Percentiles rank a stretch among this genome's conserved stretches.
Conservation (phyloP, 2,888 invertebrate species). For the Hyppa rectilinea region DNA sequence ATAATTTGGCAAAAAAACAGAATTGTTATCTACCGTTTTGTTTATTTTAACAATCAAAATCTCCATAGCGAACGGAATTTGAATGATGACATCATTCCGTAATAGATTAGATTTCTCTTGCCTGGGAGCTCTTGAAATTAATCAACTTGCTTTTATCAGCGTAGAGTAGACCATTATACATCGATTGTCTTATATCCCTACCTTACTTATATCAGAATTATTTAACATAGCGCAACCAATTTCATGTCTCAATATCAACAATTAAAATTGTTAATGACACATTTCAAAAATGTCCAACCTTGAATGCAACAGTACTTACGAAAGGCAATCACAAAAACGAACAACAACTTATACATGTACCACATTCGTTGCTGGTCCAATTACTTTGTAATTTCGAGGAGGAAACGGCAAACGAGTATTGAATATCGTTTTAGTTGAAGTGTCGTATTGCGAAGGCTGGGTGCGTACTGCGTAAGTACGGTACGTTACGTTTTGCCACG, state of each 20-base stretch:
- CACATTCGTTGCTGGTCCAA: conserved; percentile 63
- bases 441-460: conserved; percentile 62
- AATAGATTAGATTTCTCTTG: conserved; percentile 41
- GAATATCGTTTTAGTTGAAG: conserved; percentile 62
- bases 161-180: conserved; percentile 1
- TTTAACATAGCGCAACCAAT: conserved; percentile 26
- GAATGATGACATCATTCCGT: conserved; percentile 70
- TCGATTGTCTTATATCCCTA: conserved; percentile 16
- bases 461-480: conserved; percentile 61
- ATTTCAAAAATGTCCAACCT: conserved; percentile 55
- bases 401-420: conserved; percentile 65
- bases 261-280: conserved; percentile 63
- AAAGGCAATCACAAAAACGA: conserved; percentile 51
- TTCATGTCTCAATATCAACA: conserved; percentile 51
- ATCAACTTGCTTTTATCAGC: conserved; percentile 24
- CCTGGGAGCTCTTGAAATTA: conserved; percentile 38
- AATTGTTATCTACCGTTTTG: conserved; percentile 13
- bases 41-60: conserved; percentile 38
- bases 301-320: conserved; percentile 52
- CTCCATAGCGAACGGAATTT: conserved; percentile 45
- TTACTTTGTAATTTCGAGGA: conserved; percentile 47
- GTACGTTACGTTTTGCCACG: conserved; percentile 53
- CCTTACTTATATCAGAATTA: conserved; percentile 9
- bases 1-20: conserved; percentile 21
- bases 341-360: conserved; percentile 38